A percentile compares a stretch with the other conserved stretches of the same genome.
Evolutionary conservation across 2,113 vertebrate species (phyloP).

Genomic region (Antechinus flavipes): DNA sequence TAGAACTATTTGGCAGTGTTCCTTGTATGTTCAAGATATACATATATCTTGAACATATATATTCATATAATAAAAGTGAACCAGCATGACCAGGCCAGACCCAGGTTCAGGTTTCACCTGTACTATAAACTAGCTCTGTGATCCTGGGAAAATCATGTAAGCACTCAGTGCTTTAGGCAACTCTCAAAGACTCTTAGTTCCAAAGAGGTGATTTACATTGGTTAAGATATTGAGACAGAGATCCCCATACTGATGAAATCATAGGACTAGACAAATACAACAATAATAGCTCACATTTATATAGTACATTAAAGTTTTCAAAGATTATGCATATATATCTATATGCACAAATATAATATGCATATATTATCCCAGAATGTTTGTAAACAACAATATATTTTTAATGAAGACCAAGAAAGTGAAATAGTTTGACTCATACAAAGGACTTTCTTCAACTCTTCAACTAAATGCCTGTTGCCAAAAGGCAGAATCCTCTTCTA

Average conservation of each 20-base stretch:
- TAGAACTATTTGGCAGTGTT: neutral
- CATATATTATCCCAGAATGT: neutral
- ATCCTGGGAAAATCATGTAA: neutral
- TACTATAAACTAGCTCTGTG: neutral
- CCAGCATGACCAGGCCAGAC: neutral
- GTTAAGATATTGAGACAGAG: neutral
- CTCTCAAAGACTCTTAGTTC: neutral
- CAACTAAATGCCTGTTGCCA: neutral
- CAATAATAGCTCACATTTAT: neutral
- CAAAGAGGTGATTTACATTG: neutral
- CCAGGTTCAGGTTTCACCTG: neutral
- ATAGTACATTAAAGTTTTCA: neutral
- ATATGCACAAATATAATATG: neutral
- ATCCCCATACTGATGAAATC: neutral
- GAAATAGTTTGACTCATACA: neutral
- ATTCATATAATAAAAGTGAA: neutral
- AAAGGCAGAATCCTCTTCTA: neutral
- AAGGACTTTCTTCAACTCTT: neutral
- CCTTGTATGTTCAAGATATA: neutral
- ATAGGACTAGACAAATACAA: neutral
- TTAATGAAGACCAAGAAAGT: neutral
- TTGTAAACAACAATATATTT: neutral
- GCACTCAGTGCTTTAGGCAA: neutral
- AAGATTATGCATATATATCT: neutral
- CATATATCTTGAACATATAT: too few relatives aligned